These are phyloP conservation scores for Ochropacha duplaris DNA, from an alignment of 2,888 invertebrate genomes.

Conservation along the genomic window DNA sequence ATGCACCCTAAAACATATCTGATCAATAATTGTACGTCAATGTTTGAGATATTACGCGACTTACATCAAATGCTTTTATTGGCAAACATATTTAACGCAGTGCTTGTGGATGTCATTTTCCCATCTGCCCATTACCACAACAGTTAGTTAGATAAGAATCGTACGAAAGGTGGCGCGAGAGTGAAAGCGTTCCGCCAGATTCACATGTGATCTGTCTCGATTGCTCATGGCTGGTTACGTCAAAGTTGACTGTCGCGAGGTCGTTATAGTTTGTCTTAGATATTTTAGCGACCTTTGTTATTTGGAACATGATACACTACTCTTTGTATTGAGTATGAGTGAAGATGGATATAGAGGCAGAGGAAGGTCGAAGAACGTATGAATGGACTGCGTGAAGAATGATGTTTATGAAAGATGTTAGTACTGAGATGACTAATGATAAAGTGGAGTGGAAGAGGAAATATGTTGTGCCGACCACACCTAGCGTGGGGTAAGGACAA, in stretches of 20 bases:
- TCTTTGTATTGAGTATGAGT: too few relatives aligned
- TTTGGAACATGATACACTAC: too few relatives aligned
- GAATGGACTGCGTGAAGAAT: too few relatives aligned
- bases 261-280: background rate
- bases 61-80: constrained; percentile 11
- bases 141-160: constrained; percentile 67
- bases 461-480: too few relatives aligned
- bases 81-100: constrained; percentile 8
- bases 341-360: too few relatives aligned
- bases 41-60: constrained; percentile 10
- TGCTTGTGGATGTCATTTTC: constrained; percentile 32
- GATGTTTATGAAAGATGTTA: too few relatives aligned
- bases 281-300: background rate
- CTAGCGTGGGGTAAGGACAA: too few relatives aligned
- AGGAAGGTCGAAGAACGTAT: too few relatives aligned
- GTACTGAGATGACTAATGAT: too few relatives aligned
- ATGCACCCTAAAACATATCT: too few relatives aligned
- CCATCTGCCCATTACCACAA: constrained; percentile 17
- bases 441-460: too few relatives aligned
- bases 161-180: constrained; percentile 52
- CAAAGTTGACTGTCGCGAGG: constrained; percentile 36
- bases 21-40: constrained; percentile 1
- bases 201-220: constrained; percentile 65
- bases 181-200: constrained; percentile 74
- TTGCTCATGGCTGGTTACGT: constrained; percentile 39